Percentiles rank a stretch among this genome's conserved stretches.
phyloP scores from a whole-genome alignment of 2,888 invertebrate genomes.

The Drosophila paranaensis region DNA sequence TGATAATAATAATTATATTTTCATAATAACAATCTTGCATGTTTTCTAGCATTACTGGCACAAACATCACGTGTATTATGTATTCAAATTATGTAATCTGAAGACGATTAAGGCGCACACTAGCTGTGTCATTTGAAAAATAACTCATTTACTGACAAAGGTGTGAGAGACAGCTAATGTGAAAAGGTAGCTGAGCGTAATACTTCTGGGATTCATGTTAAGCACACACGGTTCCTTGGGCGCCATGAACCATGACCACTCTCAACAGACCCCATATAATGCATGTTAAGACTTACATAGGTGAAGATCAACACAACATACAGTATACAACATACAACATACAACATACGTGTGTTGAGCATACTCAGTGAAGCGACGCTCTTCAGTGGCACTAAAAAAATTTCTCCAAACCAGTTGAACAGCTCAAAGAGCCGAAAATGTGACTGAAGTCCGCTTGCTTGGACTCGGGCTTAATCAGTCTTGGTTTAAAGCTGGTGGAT shows the following conservation, averaged over 20 bases:
- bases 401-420: slow-evolving; percentile 59
- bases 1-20: slow-evolving; percentile 6
- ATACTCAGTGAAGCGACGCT: slow-evolving; percentile 45
- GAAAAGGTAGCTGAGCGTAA: slow-evolving; percentile 23
- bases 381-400: slow-evolving; percentile 40
- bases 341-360: slow-evolving; percentile 21
- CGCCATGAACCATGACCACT: slow-evolving; percentile 52
- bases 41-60: background rate
- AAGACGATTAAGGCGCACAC: background rate
- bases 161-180: slow-evolving; percentile 3
- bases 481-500: slow-evolving; percentile 30
- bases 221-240: slow-evolving; percentile 31
- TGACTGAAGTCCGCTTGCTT: slow-evolving; percentile 32
- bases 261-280: slow-evolving; percentile 30
- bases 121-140: slow-evolving; percentile 7
- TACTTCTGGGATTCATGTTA: slow-evolving; percentile 37
- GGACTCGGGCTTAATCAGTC: slow-evolving; percentile 35
- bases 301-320: slow-evolving; percentile 30
- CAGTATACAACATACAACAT: slow-evolving; percentile 8
- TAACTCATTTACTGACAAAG: slow-evolving; percentile 4
- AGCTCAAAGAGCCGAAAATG: slow-evolving; percentile 55
- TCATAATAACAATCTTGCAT: slow-evolving; percentile 4
- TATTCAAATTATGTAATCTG: slow-evolving; percentile 12
- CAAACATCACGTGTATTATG: slow-evolving; percentile 2
- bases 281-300: slow-evolving; percentile 11